Evolutionary conservation across 2,113 vertebrate species (phyloP).

Genomic region (Oenanthe melanoleuca): DNA sequence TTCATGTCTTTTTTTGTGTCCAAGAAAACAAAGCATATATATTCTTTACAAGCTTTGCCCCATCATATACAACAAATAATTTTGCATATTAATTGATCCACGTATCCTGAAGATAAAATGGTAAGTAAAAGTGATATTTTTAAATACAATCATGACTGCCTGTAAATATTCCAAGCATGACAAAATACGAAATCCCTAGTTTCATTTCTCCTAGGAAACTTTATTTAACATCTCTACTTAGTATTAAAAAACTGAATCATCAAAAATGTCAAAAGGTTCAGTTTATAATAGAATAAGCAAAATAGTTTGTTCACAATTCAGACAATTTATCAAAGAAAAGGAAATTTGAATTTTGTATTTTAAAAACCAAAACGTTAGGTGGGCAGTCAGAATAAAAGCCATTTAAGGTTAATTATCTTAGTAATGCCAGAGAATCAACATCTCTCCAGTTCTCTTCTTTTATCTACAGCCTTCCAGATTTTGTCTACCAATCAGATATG

Average conservation of each 20-base stretch:
- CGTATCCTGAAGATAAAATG: not conserved
- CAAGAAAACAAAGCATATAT: not conserved
- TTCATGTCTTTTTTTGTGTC: conserved; percentile 4
- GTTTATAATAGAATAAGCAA: not conserved
- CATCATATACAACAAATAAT: not conserved
- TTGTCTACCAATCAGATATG: not conserved
- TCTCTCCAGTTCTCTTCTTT: not conserved
- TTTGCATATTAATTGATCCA: not conserved
- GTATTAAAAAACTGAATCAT: not conserved
- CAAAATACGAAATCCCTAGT: not conserved
- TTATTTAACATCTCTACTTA: not conserved
- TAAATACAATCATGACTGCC: not conserved
- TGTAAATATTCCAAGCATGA: not conserved
- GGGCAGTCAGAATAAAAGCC: not conserved
- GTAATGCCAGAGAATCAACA: not conserved
- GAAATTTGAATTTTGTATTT: not conserved
- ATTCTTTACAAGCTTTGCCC: not conserved
- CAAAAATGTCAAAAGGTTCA: not conserved
- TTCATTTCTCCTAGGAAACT: not conserved
- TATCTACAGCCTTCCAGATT: not conserved
- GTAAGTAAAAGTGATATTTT: not conserved
- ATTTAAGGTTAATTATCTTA: not conserved
- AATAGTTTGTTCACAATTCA: not conserved
- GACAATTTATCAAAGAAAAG: not conserved
- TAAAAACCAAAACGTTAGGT: not conserved